Base-by-base conservation (phyloP, 1,140 invertebrate genomes). In the Maniola jurtina region DNA sequence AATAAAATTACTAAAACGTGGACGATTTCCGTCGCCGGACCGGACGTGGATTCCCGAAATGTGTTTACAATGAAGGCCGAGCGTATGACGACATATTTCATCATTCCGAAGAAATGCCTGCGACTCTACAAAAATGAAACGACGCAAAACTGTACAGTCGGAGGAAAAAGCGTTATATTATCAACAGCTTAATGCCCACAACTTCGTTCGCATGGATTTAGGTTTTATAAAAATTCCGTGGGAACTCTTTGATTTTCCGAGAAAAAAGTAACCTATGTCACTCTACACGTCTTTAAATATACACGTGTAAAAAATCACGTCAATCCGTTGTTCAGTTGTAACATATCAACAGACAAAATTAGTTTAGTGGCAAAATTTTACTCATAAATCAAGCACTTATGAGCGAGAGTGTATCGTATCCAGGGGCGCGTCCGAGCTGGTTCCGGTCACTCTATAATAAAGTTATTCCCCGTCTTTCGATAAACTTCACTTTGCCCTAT, bases 381-480 rank as follows among this genome's bases (percentile, higher is more conserved):
- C 15, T 13, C 33, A 36, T n/a, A 54, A 62, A 14, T n/a, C 3
- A 14, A 56, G 57, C 34, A 74, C 65, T 79, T 84, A 45, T 75
- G 68, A 52, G 6, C 42, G 14, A 52, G 63, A 75, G 50, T 62
- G 73, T 83, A 73, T 68, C 47, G 47, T 48, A 16, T 36, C 48
- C 33, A 40, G 16, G 66, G 63, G 57, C 61, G 64, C 61, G 64
- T 72, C 73, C 68, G 72, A 67, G 75, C 75, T 64, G 72, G 75
- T 79, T 90, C 88, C 88, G 88, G 88, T 88, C 86, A 88, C 76
- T 88, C 83, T 83, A 82, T 90, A 90, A 90, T 90, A 90, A 88
- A 88, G 84, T 90, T 88, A 88, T 88, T 88, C 82, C 75, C 83
- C 75, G 82, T 84, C 82, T 87, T 86, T 86, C 86, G 88, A 90